Conservation (phyloP, 2,888 invertebrate species). For the Habroteleia sp. region DNA sequence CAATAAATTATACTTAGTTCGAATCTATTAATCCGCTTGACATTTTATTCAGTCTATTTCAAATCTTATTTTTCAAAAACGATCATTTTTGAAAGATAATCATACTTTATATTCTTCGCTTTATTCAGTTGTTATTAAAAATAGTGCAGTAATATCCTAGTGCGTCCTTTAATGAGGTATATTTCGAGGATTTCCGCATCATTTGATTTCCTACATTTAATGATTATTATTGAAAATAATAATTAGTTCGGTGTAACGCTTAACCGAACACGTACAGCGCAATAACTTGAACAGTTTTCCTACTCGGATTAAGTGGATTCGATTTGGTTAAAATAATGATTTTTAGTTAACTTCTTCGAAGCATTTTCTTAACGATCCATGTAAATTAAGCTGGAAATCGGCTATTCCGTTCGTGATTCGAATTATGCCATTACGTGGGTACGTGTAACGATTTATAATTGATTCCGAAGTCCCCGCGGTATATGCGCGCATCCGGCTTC, state of each 20-base stretch:
- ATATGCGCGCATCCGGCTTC: slow-evolving; percentile 48
- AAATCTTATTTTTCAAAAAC: too few relatives aligned
- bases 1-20: too few relatives aligned
- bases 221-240: slow-evolving; percentile 16
- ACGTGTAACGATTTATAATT: slow-evolving; percentile 65
- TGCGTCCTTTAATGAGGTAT: too few relatives aligned
- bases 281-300: slow-evolving; percentile 33
- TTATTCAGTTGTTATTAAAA: too few relatives aligned
- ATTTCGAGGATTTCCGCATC: too few relatives aligned
- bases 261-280: background rate
- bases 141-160: too few relatives aligned
- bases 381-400: slow-evolving; percentile 58
- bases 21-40: too few relatives aligned
- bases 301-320: slow-evolving; percentile 37
- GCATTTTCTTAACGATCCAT: slow-evolving; percentile 58
- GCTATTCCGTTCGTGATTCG: slow-evolving; percentile 60
- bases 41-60: too few relatives aligned
- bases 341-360: slow-evolving; percentile 49
- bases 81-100: too few relatives aligned
- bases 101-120: too few relatives aligned
- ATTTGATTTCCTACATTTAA: background rate
- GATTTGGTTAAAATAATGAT: slow-evolving; percentile 48
- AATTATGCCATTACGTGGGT: slow-evolving; percentile 61
- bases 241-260: slow-evolving; percentile 14
- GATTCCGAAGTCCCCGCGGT: slow-evolving; percentile 57